Conservation (phyloP, 2,888 invertebrate species). For the Standfussiana lucernea region DNA sequence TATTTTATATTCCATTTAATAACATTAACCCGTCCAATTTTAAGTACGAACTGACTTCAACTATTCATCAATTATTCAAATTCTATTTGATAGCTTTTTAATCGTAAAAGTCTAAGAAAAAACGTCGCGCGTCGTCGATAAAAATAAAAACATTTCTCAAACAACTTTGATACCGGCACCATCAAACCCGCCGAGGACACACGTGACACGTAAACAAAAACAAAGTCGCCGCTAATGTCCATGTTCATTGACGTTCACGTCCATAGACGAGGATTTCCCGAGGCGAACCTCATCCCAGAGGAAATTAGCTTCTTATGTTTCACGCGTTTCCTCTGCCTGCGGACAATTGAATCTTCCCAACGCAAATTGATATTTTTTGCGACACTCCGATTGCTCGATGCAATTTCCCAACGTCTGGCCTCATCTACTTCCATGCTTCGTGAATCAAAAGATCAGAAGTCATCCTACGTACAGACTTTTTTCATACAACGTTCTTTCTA, state of each 20-base stretch:
- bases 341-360: conserved; percentile 82
- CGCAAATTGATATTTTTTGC: conserved; percentile 85
- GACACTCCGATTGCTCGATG: conserved; percentile 77
- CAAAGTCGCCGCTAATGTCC: conserved; percentile 62
- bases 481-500: conserved; percentile 66
- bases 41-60: conserved; percentile 1
- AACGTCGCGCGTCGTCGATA: neutral
- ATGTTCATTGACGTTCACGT: conserved; percentile 71
- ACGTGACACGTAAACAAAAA: conserved; percentile 65
- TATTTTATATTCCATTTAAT: neutral
- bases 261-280: conserved; percentile 80
- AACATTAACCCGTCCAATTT: conserved; percentile 4
- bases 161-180: conserved; percentile 25
- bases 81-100: conserved; percentile 9
- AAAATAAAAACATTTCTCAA: conserved; percentile 12
- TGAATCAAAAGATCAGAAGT: conserved; percentile 64
- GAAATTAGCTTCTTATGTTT: conserved; percentile 87
- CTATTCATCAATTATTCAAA: conserved; percentile 24
- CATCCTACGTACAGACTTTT: conserved; percentile 65
- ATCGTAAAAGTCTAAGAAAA: neutral
- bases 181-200: conserved; percentile 43
- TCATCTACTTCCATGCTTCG: conserved; percentile 59
- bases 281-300: conserved; percentile 81
- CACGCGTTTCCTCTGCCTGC: conserved; percentile 77
- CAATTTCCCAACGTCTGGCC: conserved; percentile 76